Base-by-base conservation (phyloP, 2,797 vertebrate genomes). In the Podarcis lilfordi region DNA sequence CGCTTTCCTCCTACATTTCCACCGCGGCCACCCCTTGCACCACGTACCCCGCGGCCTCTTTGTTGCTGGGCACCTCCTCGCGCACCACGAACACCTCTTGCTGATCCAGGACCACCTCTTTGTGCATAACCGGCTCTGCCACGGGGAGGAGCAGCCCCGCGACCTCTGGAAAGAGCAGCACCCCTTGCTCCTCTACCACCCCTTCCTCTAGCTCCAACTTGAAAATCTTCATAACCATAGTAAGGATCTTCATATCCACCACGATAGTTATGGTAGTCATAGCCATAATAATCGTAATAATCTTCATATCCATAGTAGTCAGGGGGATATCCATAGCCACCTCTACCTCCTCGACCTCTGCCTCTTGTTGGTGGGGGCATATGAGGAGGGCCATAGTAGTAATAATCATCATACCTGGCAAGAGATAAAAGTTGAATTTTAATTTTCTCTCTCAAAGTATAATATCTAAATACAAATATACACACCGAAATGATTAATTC, bases 1-100 rank as follows among this genome's bases (percentile, higher is more conserved):
- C 99, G 99, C 97, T 99, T 99, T 97, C 99, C 99, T 98, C 98
- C 99, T 98, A 99, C 98, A 99, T 98, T 98, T 98, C 98, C 99
- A 98, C 99, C 98, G 98, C 98, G 98, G 98, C 98, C 98, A 97
- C 98, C 98, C 98, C 98, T 98, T 96, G 97, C 98, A 98, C 98
- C 99, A 99, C 98, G 98, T 99, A 99, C 99, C 98, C 98, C 98
- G 97, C 98, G 98, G 97, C 98, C 98, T 98, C 99, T 98, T 94
- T 98, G 98, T 97, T 98, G 97, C 97, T 97, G 98, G 97, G 97
- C 96, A 97, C 98, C 98, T 98, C 98, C 98, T 98, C 98, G 98
- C 94, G 98, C 96, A 94, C 98, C 98, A 92, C 98, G 98, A 92
- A 97, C 97, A 91, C 98, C 98, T 96, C 98, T 97, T 97, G 97